Evolutionary conservation across 2,888 invertebrate genomes (phyloP).

Genomic region (Andrena haemorrhoa): DNA sequence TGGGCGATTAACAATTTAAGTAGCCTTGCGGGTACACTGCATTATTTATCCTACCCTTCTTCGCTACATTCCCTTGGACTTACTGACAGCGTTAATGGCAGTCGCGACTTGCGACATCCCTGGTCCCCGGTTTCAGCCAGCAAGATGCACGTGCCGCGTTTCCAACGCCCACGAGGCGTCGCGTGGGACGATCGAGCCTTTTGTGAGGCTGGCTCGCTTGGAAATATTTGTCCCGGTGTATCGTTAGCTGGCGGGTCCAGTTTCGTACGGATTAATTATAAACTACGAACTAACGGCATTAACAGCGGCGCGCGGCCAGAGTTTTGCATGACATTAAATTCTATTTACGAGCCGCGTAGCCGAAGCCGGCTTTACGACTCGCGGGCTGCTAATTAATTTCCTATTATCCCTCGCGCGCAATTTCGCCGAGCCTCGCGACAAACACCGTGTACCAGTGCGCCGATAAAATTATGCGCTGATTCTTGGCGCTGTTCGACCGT

Average conservation of each 20-base stretch:
- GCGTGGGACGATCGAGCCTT: conserved; percentile 11
- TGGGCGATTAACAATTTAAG: too few species aligned
- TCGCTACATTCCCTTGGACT: too few species aligned
- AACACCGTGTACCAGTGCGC: not conserved
- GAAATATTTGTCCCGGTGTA: conserved; percentile 32
- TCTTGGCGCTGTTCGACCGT: not conserved
- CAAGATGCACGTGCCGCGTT: conserved; percentile 5
- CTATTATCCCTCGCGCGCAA: conserved; percentile 31
- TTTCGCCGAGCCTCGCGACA: conserved; percentile 6
- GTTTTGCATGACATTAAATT: conserved; percentile 51
- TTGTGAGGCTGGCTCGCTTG: not conserved
- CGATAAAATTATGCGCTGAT: not conserved
- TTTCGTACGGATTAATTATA: conserved; percentile 46
- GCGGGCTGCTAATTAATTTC: conserved; percentile 47
- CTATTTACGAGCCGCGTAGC: conserved; percentile 29
- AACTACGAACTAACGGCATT: conserved; percentile 43
- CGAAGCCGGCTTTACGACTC: conserved; percentile 29
- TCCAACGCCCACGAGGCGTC: not conserved
- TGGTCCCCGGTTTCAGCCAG: not conserved
- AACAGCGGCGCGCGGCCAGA: conserved; percentile 14
- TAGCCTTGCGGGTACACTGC: too few species aligned
- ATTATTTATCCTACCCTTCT: too few species aligned
- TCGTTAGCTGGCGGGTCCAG: conserved; percentile 15
- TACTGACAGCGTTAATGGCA: not conserved
- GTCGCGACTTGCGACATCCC: not conserved